Conservation (phyloP, 2,888 invertebrate species). For the Stenotaenia linearis region DNA sequence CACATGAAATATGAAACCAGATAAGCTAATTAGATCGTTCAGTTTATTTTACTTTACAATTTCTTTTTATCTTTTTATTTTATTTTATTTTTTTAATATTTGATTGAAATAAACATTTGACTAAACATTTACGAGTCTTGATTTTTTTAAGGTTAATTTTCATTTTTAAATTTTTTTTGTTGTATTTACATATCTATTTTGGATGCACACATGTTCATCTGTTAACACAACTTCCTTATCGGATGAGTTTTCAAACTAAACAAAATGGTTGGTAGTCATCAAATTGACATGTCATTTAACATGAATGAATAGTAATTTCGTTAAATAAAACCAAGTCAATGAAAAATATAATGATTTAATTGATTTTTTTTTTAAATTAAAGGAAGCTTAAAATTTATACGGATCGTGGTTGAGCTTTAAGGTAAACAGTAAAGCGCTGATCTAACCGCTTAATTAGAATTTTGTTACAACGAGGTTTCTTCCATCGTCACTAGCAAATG, state of each 20-base stretch:
- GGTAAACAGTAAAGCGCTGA: no score
- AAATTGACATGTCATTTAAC: constrained; percentile 11
- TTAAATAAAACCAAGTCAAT: no score
- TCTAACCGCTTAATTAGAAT: not conserved
- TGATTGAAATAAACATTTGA: not conserved
- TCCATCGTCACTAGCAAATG: constrained; percentile 13
- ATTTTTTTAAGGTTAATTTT: not conserved
- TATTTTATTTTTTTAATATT: not conserved
- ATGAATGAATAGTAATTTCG: not conserved
- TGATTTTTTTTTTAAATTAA: no score
- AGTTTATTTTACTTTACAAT: not conserved
- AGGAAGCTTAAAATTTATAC: no score
- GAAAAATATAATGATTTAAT: no score
- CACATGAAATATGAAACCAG: not conserved
- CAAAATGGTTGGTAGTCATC: constrained; percentile 10
- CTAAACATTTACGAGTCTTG: not conserved
- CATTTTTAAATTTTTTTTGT: not conserved
- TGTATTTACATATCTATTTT: constrained; percentile 11
- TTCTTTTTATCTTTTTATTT: not conserved
- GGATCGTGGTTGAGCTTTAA: no score
- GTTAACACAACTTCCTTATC: constrained; percentile 12
- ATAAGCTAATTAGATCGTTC: not conserved
- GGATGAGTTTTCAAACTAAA: constrained; percentile 11
- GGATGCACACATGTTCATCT: constrained; percentile 21
- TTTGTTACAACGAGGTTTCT: not conserved